Conservation (phyloP, 2,888 invertebrate species). For the Calliopum simillimum region DNA sequence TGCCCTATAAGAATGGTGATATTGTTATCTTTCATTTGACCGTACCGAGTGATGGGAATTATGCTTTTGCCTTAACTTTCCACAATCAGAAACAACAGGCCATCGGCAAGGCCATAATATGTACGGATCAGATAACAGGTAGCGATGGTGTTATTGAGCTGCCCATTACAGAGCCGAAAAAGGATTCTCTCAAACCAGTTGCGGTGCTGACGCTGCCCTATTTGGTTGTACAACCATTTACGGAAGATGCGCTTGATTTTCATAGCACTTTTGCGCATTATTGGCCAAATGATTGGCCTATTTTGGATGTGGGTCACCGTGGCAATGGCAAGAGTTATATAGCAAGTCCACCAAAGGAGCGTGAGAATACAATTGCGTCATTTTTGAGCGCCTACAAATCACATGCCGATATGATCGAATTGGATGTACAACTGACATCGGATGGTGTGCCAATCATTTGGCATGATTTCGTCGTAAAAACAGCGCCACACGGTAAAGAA, state of each 20-base stretch:
- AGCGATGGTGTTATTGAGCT: slow-evolving; percentile 82
- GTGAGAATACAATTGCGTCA: slow-evolving; percentile 95
- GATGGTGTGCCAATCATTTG: slow-evolving; percentile 95
- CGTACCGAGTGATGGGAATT: slow-evolving; percentile 52
- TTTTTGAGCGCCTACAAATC: slow-evolving; percentile 89
- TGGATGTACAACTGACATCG: slow-evolving; percentile 97
- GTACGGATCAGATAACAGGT: slow-evolving; percentile 80
- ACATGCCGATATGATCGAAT: slow-evolving; percentile 97
- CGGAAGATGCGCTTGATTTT: slow-evolving; percentile 75
- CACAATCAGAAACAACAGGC: slow-evolving; percentile 67
- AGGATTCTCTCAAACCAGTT: slow-evolving; percentile 81
- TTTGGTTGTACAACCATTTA: slow-evolving; percentile 66
- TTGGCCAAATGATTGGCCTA: slow-evolving; percentile 88
- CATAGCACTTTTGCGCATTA: slow-evolving; percentile 83
- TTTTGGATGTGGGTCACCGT: slow-evolving; percentile 93
- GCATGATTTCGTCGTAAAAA: slow-evolving; percentile 88
- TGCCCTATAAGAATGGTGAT: slow-evolving; percentile 56
- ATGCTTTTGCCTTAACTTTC: slow-evolving; percentile 49
- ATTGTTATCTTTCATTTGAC: slow-evolving; percentile 62
- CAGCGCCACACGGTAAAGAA: slow-evolving; percentile 74
- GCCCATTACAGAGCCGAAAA: slow-evolving; percentile 76
- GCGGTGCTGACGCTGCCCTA: slow-evolving; percentile 78
- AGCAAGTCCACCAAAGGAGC: slow-evolving; percentile 75
- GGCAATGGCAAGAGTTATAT: slow-evolving; percentile 91
- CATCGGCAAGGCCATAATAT: slow-evolving; percentile 81